phyloP scores from a whole-genome alignment of 2,797 vertebrate species.

The Tympanoctomys barrerae region DNA sequence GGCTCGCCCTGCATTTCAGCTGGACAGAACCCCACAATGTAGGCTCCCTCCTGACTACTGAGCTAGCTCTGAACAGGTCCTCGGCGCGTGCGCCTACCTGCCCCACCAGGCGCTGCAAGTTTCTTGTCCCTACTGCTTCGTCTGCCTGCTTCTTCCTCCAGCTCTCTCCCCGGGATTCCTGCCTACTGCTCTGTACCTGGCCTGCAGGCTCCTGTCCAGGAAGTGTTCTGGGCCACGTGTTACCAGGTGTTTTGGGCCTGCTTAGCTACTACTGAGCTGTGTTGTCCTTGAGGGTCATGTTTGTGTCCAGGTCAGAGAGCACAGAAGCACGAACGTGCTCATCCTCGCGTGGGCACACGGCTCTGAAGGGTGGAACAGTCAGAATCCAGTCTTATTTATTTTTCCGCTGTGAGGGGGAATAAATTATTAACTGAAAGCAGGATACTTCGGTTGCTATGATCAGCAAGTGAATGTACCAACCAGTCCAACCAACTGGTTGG shows the following conservation, averaged over 20 bases:
- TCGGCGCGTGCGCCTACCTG: not conserved
- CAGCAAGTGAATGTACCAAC: not conserved
- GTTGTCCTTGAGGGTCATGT: not conserved
- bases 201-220: not conserved
- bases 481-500: not conserved
- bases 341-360: accelerated
- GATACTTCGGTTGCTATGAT: not conserved
- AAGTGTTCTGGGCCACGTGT: accelerated
- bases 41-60: not conserved
- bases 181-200: not conserved
- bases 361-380: not conserved
- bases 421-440: not conserved
- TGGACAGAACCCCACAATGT: not conserved
- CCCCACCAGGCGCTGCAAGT: not conserved
- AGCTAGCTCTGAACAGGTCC: not conserved
- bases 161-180: not conserved
- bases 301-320: not conserved
- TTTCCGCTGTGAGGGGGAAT: conserved; percentile 9
- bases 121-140: not conserved
- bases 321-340: accelerated
- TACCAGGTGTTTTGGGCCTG: not conserved
- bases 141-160: too few species aligned
- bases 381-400: conserved; percentile 23
- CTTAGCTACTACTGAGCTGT: not conserved
- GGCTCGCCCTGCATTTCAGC: not conserved